phyloP scores from a whole-genome alignment of 2,113 vertebrate genomes.

The Casuarius casuarius region DNA sequence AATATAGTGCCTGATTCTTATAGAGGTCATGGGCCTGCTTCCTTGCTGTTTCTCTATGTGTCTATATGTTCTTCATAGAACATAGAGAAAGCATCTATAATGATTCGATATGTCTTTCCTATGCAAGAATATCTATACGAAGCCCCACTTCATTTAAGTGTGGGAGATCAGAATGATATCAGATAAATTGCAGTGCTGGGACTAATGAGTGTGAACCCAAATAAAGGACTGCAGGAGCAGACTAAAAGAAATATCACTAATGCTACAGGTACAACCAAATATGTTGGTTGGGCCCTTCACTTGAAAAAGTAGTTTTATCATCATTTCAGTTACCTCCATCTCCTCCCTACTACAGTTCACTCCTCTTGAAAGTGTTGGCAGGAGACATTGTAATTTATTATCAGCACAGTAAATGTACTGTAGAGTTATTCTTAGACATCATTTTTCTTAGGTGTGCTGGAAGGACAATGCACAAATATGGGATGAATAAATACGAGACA shows the following conservation, averaged over 20 bases:
- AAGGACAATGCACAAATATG: neutral
- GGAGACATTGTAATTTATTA: neutral
- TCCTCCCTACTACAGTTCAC: neutral
- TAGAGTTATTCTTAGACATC: neutral
- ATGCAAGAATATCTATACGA: neutral
- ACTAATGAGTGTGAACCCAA: neutral
- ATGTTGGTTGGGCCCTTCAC: neutral
- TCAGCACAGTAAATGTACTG: neutral
- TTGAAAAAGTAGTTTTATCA: neutral
- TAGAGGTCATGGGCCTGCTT: neutral
- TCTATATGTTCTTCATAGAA: no score
- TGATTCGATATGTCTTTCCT: no score
- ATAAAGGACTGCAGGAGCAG: neutral
- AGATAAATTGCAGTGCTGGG: neutral
- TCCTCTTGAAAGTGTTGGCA: neutral
- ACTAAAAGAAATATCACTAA: neutral
- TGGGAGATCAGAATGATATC: neutral
- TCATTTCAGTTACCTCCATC: neutral
- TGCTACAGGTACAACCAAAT: neutral
- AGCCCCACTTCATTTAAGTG: neutral
- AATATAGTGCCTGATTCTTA: neutral
- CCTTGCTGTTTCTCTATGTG: neutral
- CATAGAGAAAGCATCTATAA: no score
- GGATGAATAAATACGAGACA: neutral
- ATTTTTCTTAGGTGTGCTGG: neutral